Conservation (phyloP, 2,797 vertebrate genomes). For the Okamejei kenojei region DNA sequence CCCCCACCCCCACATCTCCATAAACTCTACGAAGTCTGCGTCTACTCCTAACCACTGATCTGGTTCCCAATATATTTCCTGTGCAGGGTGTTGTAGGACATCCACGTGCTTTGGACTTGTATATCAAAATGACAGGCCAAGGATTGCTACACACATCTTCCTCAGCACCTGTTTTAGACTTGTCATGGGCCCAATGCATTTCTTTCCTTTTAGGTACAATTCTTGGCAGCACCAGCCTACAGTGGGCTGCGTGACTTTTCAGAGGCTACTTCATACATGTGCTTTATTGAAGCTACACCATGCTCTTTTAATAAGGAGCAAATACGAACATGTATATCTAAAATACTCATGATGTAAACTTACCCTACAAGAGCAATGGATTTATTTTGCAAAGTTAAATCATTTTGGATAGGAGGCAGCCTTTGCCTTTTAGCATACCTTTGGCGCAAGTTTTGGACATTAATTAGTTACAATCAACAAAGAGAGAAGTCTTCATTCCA, state of each 20-base stretch:
- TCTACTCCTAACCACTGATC: not conserved
- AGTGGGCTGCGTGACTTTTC: conserved; percentile 39
- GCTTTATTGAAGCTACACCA: conserved; percentile 29
- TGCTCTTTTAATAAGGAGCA: not conserved
- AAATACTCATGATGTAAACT: not conserved
- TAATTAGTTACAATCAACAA: conserved; percentile 62
- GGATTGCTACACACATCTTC: conserved; percentile 14
- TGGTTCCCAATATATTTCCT: not conserved
- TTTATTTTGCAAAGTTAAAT: conserved; percentile 65
- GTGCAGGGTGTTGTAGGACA: conserved; percentile 5
- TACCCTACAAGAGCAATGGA: conserved; percentile 59
- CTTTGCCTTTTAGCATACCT: conserved; percentile 76
- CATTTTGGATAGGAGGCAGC: conserved; percentile 73
- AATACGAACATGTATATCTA: not conserved
- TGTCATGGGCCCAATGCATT: conserved; percentile 66
- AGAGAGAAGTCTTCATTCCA: conserved; percentile 51
- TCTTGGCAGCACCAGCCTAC: conserved; percentile 48
- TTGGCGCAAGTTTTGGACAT: conserved; percentile 70
- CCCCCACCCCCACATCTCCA: too few relatives aligned
- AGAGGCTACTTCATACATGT: conserved; percentile 34
- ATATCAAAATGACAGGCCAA: conserved; percentile 41
- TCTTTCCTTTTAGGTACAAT: conserved; percentile 75
- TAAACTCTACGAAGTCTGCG: not conserved
- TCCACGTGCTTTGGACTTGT: conserved; percentile 39
- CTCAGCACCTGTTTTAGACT: conserved; percentile 70